These are phyloP conservation scores for Agrilus biguttatus DNA, from an alignment of 2,888 invertebrate genomes.

Conservation along the genomic window DNA sequence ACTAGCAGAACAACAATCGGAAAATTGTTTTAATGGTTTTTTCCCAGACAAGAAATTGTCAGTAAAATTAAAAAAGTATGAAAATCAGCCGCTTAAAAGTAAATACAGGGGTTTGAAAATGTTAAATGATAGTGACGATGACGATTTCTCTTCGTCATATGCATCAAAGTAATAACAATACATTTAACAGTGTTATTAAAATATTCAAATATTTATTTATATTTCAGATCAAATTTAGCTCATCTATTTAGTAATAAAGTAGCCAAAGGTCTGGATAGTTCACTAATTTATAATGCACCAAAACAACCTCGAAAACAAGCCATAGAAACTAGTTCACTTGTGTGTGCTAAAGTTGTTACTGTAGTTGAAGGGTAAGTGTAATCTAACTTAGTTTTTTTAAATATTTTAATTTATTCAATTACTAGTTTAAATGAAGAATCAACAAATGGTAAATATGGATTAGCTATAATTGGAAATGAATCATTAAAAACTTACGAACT, in stretches of 20 bases:
- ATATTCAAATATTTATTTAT: constrained; percentile 2
- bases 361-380: constrained; percentile 20
- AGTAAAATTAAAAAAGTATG: too few relatives aligned
- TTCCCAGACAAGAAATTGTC: too few relatives aligned
- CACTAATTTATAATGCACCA: constrained; percentile 20
- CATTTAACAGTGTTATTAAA: neutral
- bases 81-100: too few relatives aligned
- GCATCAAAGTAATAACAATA: constrained; percentile 13
- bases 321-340: constrained; percentile 13
- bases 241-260: constrained; percentile 15
- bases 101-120: constrained; percentile 6
- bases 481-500: constrained; percentile 19
- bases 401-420: neutral
- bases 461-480: constrained; percentile 30
- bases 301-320: constrained; percentile 17
- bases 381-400: neutral
- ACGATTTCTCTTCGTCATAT: constrained; percentile 16
- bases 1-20: too few relatives aligned
- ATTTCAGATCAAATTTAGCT: constrained; percentile 19
- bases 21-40: too few relatives aligned
- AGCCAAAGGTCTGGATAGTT: constrained; percentile 8
- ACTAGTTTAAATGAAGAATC: constrained; percentile 22
- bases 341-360: constrained; percentile 18
- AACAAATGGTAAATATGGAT: constrained; percentile 29
- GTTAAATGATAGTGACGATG: constrained; percentile 18